Base-by-base conservation (phyloP, 2,113 vertebrate species). In the Oryctolagus cuniculus region DNA sequence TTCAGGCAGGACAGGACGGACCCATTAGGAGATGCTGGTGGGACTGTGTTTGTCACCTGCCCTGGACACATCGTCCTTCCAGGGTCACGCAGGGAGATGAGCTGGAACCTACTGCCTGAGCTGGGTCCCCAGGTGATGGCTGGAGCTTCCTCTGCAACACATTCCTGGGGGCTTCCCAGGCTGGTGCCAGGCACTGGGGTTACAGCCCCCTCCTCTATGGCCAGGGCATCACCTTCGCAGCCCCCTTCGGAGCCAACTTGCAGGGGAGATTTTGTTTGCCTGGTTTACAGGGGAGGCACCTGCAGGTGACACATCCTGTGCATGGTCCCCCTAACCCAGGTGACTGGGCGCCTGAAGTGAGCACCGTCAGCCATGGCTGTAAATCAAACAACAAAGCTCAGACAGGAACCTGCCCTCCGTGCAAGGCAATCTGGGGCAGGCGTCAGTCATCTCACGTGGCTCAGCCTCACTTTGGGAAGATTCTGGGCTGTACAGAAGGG, bases 91-190 rank as follows among this genome's bases (percentile, higher is more conserved):
- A 17, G 73, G 44, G 9, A 77, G 70, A 84, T 29, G 34, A 36
- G 25, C 3, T 6, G 49, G 55, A 11, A 1, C 0, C 10, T 2
- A 0, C 5, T 66, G 29, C 63, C 44, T 1, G 21, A 64, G n/a
- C 15, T 3, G 3, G 21, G 44, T 29, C 61, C 61, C 44, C 0
- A 12, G 22, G 61, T 31, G 12, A 36, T 27, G 2, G 1, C n/a
- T 12, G 29, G 34, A 64, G 75, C 21, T 89, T 69, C 83, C 49
- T 44, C 51, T 11, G 29, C 25, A 29, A 7, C 38, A 61, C 11
- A 3, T 15, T 74, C 8, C n/a, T 2, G 36, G 58, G 24, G 10
- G 29, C 34, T 82, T 73, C 36, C 3, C 21, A 2, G 17, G 25
- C 70, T 36, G 10, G 17, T 22, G 31, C 25, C 11, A 17, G 36